These are phyloP conservation scores for Daubentonia madagascariensis DNA, from an alignment of 2,113 vertebrate genomes.

Conservation along the genomic window DNA sequence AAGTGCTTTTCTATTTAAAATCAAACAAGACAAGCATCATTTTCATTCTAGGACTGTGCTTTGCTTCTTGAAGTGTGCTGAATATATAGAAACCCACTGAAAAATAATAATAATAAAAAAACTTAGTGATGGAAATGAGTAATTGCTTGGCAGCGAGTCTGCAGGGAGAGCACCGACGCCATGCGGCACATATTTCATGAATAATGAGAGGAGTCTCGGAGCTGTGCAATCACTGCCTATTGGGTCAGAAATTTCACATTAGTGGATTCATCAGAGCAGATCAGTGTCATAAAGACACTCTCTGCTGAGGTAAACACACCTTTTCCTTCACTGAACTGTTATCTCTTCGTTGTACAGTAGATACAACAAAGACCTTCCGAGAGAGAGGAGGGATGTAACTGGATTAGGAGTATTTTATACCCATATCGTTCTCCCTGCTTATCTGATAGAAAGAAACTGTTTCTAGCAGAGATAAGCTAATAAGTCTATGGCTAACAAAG, in stretches of 20 bases:
- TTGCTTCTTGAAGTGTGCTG: conserved; percentile 78
- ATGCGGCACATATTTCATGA: conserved; percentile 83
- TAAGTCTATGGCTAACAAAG: conserved; percentile 3
- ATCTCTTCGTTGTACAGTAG: conserved; percentile 67
- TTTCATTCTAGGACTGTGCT: conserved; percentile 79
- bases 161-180: conserved; percentile 79
- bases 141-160: conserved; percentile 84
- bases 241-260: conserved; percentile 89
- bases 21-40: conserved; percentile 83
- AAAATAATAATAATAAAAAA: conserved; percentile 80
- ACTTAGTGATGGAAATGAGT: conserved; percentile 84
- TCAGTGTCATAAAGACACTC: conserved; percentile 82
- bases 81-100: conserved; percentile 79
- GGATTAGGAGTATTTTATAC: conserved; percentile 23
- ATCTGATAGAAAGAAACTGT: conserved; percentile 44
- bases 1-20: conserved; percentile 83
- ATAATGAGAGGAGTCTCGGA: conserved; percentile 84
- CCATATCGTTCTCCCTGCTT: conserved; percentile 20
- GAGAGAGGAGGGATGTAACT: conserved; percentile 17
- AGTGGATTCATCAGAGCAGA: conserved; percentile 86
- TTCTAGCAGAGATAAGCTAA: neutral
- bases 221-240: conserved; percentile 84
- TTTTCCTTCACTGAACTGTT: conserved; percentile 80
- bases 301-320: conserved; percentile 83
- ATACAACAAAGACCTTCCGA: conserved; percentile 65